phyloP scores from a whole-genome alignment of 2,888 invertebrate species.

The Parnassius apollo region DNA sequence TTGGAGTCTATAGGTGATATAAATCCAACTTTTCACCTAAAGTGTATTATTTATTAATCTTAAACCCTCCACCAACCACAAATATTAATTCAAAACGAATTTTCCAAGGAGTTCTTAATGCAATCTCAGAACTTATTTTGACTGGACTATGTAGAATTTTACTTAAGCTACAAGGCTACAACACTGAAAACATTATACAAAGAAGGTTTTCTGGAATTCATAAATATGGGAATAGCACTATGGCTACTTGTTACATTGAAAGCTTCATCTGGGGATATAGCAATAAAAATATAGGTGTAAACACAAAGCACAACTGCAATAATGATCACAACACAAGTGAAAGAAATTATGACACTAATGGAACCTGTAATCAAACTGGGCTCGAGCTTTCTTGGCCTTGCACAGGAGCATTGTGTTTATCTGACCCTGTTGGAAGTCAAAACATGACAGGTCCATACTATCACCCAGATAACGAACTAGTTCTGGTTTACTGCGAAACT shows the following conservation, averaged over 20 bases:
- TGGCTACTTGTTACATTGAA: conserved; percentile 35
- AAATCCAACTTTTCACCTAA: too few relatives aligned
- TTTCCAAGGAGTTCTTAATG: too few relatives aligned
- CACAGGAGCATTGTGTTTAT: conserved; percentile 85
- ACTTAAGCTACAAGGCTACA: too few relatives aligned
- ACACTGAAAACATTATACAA: conserved; percentile 3
- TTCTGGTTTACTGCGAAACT: conserved; percentile 91
- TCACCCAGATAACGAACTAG: conserved; percentile 89
- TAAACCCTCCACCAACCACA: too few relatives aligned
- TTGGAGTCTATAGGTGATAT: too few relatives aligned
- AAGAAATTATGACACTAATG: conserved; percentile 61
- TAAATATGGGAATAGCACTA: conserved; percentile 27
- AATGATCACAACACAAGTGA: conserved; percentile 78
- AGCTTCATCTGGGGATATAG: conserved; percentile 37
- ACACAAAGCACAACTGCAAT: conserved; percentile 72
- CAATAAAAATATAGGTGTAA: conserved; percentile 47
- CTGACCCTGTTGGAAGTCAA: conserved; percentile 91
- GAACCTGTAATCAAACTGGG: conserved; percentile 86
- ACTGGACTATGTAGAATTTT: too few relatives aligned
- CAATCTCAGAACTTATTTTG: too few relatives aligned
- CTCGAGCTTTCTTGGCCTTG: conserved; percentile 86
- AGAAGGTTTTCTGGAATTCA: conserved; percentile 11
- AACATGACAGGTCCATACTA: conserved; percentile 88
- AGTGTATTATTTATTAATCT: too few relatives aligned
- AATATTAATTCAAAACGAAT: too few relatives aligned